These are phyloP conservation scores for Sphaerodactylus townsendi DNA, from an alignment of 2,113 vertebrate species.

Conservation along the genomic window DNA sequence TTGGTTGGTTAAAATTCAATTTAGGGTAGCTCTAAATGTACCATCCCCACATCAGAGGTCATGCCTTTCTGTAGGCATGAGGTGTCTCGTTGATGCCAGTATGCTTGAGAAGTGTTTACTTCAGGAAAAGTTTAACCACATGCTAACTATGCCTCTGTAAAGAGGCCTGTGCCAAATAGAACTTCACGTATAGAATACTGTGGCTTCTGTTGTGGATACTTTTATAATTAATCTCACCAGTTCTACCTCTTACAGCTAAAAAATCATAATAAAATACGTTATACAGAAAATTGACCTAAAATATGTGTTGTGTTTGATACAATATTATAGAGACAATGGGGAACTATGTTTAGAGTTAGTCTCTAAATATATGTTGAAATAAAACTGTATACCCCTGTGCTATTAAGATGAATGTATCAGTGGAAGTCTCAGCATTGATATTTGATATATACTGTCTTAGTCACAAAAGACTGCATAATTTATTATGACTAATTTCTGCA, in stretches of 20 bases:
- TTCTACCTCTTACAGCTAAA: neutral
- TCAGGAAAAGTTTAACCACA: neutral
- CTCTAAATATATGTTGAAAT: neutral
- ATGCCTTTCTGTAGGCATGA: neutral
- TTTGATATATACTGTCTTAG: neutral
- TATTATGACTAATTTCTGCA: slow-evolving; percentile 1
- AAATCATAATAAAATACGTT: too few relatives aligned
- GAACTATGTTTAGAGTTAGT: neutral
- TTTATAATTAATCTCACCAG: neutral
- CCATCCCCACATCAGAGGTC: neutral
- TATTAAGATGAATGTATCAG: slow-evolving; percentile 2
- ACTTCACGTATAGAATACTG: neutral
- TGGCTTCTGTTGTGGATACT: neutral
- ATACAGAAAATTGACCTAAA: neutral
- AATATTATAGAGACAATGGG: neutral
- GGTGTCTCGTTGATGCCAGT: neutral
- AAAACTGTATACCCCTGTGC: neutral
- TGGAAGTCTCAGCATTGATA: neutral
- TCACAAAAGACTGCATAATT: neutral
- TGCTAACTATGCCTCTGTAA: neutral
- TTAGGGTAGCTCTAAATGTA: neutral
- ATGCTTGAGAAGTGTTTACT: neutral
- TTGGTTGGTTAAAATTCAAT: neutral
- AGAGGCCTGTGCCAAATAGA: neutral
- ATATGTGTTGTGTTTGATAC: neutral